Conservation (phyloP, 2,888 invertebrate species). For the Tanaodytes sp. region DNA sequence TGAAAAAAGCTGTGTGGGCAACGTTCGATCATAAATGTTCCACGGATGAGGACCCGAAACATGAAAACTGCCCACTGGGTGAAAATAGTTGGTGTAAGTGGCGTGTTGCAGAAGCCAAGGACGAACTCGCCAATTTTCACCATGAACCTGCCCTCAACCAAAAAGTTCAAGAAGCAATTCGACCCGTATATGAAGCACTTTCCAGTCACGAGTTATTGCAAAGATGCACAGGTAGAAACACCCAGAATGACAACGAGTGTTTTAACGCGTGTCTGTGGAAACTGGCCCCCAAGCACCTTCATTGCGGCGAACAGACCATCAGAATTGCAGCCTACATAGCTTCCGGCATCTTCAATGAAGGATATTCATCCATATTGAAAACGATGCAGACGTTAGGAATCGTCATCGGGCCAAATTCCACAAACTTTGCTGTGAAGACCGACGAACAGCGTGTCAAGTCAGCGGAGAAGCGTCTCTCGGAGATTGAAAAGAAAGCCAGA, state of each 20-base stretch:
- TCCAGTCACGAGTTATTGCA: slow-evolving; percentile 7
- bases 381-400: slow-evolving; percentile 12
- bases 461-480: not conserved
- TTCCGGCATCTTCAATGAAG: slow-evolving; percentile 14
- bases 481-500: not conserved
- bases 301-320: slow-evolving; percentile 4
- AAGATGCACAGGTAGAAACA: slow-evolving; percentile 3
- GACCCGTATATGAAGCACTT: slow-evolving; percentile 3
- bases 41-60: slow-evolving; percentile 7
- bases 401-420: not conserved
- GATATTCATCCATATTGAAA: not conserved
- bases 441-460: not conserved
- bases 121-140: not conserved
- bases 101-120: slow-evolving; percentile 11
- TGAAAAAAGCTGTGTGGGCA: slow-evolving; percentile 15
- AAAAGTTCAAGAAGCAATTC: slow-evolving; percentile 16
- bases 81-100: slow-evolving; percentile 21
- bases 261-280: slow-evolving; percentile 20
- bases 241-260: slow-evolving; percentile 16
- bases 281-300: slow-evolving; percentile 20
- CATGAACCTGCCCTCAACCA: slow-evolving; percentile 8
- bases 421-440: not conserved
- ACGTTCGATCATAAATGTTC: slow-evolving; percentile 21
- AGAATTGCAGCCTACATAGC: slow-evolving; percentile 16
- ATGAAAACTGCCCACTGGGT: slow-evolving; percentile 11